Base-by-base conservation (phyloP, 2,113 vertebrate genomes). In the Heterochromis multidens region DNA sequence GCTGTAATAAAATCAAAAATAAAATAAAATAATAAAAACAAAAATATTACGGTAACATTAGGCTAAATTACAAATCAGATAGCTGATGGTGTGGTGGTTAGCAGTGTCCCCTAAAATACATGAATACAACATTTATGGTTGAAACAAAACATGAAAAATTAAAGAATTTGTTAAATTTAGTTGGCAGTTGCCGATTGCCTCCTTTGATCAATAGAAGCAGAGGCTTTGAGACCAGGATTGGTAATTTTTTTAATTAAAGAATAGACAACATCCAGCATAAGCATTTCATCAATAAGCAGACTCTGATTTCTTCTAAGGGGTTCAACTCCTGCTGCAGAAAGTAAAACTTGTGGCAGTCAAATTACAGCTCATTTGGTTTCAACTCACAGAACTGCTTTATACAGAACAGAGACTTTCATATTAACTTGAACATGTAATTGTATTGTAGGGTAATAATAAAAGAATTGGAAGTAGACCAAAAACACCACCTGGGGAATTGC, bases 181-280 rank as follows among this genome's bases (percentile, higher is more conserved):
- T 5, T 21, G 25, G 16, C 67, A 52, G 17, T 31, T 72, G 40
- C 40, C 49, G 67, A 72, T 29, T 29, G 67, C 21, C 29, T 72
- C 43, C 16, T 49, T 72, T 72, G 25, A 52, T 1, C 25, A 0
- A 72, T 21, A 52, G 67, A 72, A 72, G 10, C 25, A 72, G 37
- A 67, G 2, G 49, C 43, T 8, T 72, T 21, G 16, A 7, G 40
- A 49, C 2, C 49, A 72, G 0, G 65, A 40, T 29, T 72, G 0
- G 25, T 49, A 19, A 43, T 4, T 70, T 19, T 16, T 72, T 29
- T 1, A n/a, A 72, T 72, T 52, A 72, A 72, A 72, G 67, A 52
- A 72, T 19, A 25, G 17, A 27, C 3, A 21, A 52, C 67, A 52
- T 21, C 16, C 25, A 52, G 13, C 13, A 14, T 13, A 4, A 14